These are phyloP conservation scores for Tenodera sinensis DNA, from an alignment of 2,888 invertebrate genomes.

Conservation along the genomic window DNA sequence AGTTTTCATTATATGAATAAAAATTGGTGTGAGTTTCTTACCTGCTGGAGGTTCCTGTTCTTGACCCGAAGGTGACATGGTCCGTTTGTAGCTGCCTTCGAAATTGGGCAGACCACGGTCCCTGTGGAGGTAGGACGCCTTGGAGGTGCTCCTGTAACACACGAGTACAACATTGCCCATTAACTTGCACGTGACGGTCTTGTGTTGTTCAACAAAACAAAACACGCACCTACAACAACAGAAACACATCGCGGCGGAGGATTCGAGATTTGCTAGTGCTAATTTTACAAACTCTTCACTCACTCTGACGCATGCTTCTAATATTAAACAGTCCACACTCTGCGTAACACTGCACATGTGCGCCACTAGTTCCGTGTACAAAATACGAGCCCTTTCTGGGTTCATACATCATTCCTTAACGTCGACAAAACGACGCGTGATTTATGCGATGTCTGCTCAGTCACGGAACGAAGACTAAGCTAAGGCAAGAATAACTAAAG, in stretches of 20 bases:
- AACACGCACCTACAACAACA: background rate
- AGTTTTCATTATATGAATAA: too few relatives aligned
- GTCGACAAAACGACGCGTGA: background rate
- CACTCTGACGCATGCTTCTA: background rate
- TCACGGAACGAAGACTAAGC: background rate
- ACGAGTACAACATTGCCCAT: slow-evolving; percentile 16
- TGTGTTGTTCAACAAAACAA: background rate
- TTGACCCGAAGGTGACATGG: slow-evolving; percentile 63
- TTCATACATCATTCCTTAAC: background rate
- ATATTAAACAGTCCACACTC: background rate
- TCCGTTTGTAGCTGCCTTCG: slow-evolving; percentile 70
- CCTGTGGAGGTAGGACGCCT: slow-evolving; percentile 69
- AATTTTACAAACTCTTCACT: background rate
- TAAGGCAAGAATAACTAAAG: background rate
- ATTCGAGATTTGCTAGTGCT: background rate
- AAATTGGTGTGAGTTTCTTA: background rate
- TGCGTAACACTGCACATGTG: background rate
- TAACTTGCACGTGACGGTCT: background rate
- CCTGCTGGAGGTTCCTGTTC: background rate
- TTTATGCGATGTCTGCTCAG: background rate
- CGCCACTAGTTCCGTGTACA: background rate
- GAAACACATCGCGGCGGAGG: background rate
- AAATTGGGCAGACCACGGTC: slow-evolving; percentile 65
- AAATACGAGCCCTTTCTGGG: background rate
- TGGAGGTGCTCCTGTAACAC: slow-evolving; percentile 68